Evolutionary conservation across 1,140 invertebrate genomes (phyloP).

Genomic region (Mya arenaria): DNA sequence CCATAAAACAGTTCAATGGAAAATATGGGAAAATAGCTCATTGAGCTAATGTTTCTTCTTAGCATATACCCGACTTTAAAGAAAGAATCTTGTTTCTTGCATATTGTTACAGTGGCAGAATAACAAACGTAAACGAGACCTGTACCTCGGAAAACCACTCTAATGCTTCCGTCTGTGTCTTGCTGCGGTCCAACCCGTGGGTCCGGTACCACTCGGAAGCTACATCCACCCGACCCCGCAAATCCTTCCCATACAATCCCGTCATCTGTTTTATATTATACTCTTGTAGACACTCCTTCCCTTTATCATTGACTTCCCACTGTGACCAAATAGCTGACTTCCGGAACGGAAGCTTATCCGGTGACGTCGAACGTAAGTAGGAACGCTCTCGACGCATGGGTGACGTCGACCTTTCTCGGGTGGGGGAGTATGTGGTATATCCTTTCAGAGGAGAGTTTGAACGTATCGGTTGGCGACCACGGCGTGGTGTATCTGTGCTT

Average conservation of each 20-base stretch:
- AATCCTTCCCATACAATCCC: conserved; percentile 39
- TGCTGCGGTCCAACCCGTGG: conserved; percentile 47
- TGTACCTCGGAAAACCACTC: conserved; percentile 45
- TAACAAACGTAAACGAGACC: no score
- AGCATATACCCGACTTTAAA: no score
- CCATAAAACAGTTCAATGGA: no score
- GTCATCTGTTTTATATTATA: conserved; percentile 52
- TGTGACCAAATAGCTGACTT: conserved; percentile 36
- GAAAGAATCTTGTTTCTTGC: no score
- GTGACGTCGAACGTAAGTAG: conserved; percentile 39
- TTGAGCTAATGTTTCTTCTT: no score
- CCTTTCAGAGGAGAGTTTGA: background rate
- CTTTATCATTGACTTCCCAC: conserved; percentile 33
- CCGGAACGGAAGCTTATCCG: conserved; percentile 48
- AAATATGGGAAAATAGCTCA: no score
- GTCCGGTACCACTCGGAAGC: conserved; percentile 46
- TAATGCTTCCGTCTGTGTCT: conserved; percentile 40
- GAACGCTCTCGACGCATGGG: conserved; percentile 36
- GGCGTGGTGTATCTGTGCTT: background rate
- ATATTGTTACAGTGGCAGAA: no score
- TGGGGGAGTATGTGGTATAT: conserved; percentile 36
- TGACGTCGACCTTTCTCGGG: conserved; percentile 34
- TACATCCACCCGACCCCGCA: conserved; percentile 38
- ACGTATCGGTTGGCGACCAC: background rate
- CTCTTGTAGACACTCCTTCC: conserved; percentile 47